These are phyloP conservation scores for Siniperca scherzeri DNA, from an alignment of 2,797 vertebrate genomes.

Conservation along the genomic window DNA sequence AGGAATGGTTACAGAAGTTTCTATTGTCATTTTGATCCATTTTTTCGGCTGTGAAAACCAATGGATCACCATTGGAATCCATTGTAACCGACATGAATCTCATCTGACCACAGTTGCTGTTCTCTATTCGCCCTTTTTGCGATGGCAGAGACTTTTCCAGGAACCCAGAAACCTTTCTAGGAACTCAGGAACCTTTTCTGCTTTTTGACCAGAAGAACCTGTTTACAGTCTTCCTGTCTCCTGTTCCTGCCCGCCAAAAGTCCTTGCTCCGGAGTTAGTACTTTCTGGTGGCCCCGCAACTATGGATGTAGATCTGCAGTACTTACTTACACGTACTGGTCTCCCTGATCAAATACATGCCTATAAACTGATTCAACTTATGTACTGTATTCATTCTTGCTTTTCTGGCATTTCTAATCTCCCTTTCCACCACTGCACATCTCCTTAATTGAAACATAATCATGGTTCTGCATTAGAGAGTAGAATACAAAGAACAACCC, in stretches of 20 bases:
- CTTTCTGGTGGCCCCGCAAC: background rate
- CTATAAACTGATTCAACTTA: background rate
- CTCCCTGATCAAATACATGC: background rate
- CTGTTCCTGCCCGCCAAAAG: background rate
- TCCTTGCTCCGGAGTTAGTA: background rate
- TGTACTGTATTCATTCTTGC: background rate
- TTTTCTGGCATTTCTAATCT: background rate
- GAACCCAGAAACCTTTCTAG: background rate
- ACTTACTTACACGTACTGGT: background rate
- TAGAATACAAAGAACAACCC: background rate
- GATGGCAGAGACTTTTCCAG: background rate
- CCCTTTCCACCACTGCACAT: background rate
- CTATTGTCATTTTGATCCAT: background rate
- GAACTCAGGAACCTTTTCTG: background rate
- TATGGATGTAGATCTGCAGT: background rate
- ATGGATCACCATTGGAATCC: background rate
- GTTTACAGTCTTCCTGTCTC: no score
- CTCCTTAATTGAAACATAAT: background rate
- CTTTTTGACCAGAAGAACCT: background rate
- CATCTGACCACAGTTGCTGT: constrained; percentile 13
- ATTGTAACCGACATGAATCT: background rate
- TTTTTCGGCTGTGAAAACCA: constrained; percentile 10
- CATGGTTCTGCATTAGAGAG: background rate
- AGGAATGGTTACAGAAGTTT: background rate
- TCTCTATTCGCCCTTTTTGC: background rate